These are phyloP conservation scores for Clostera curtula DNA, from an alignment of 2,888 invertebrate species.

Conservation along the genomic window DNA sequence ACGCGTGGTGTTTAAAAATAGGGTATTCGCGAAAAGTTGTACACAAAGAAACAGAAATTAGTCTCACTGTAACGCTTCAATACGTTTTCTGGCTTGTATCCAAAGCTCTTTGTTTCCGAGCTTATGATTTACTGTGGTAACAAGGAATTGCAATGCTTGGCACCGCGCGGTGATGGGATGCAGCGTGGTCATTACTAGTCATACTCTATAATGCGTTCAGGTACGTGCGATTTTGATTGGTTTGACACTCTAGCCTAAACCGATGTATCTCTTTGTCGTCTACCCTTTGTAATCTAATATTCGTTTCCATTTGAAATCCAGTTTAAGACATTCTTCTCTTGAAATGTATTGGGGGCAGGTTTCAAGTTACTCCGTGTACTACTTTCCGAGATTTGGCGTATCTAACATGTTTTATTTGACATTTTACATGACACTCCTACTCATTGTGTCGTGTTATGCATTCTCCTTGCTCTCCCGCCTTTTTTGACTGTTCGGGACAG, in stretches of 20 bases:
- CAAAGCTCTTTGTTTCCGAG: conserved; percentile 55
- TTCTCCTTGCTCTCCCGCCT: too few relatives aligned
- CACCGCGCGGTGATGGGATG: conserved; percentile 14
- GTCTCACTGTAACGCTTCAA: conserved; percentile 26
- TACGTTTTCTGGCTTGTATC: conserved; percentile 39
- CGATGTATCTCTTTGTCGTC: conserved; percentile 1
- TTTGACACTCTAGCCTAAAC: conserved; percentile 1
- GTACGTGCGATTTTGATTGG: conserved; percentile 6
- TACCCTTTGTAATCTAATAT: too few relatives aligned
- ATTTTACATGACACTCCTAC: too few relatives aligned
- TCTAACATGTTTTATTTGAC: too few relatives aligned
- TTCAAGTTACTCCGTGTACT: too few relatives aligned
- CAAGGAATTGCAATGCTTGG: conserved; percentile 18
- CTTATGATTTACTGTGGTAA: conserved; percentile 44
- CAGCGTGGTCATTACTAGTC: conserved; percentile 5
- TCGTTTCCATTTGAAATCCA: too few relatives aligned
- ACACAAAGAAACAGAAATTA: conserved; percentile 50
- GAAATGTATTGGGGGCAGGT: too few relatives aligned
- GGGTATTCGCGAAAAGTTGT: conserved; percentile 31
- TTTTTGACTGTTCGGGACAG: too few relatives aligned
- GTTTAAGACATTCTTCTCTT: too few relatives aligned
- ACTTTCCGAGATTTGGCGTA: too few relatives aligned
- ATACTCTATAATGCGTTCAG: conserved; percentile 4
- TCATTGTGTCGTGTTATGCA: too few relatives aligned
- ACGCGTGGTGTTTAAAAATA: conserved; percentile 21